Conservation (phyloP, 2,113 vertebrate species). For the Alligator sinensis region DNA sequence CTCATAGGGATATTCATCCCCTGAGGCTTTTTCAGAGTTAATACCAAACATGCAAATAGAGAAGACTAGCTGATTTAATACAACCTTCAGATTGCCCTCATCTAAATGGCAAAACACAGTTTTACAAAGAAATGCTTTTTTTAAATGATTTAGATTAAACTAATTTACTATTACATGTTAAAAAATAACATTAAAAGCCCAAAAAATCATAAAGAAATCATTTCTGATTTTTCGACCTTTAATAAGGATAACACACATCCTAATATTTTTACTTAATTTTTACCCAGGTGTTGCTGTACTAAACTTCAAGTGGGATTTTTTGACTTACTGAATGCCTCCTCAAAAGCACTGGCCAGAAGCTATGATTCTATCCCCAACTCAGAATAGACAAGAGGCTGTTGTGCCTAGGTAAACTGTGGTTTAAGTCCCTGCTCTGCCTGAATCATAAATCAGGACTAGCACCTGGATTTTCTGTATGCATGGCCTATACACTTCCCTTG, state of each 20-base stretch:
- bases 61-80: neutral
- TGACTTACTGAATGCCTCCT: neutral
- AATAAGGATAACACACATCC: neutral
- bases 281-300: neutral
- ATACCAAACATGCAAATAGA: neutral
- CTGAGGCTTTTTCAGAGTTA: neutral
- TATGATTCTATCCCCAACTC: neutral
- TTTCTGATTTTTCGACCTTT: neutral
- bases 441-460: neutral
- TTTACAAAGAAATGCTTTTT: neutral
- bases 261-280: neutral
- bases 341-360: neutral
- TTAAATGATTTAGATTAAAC: neutral
- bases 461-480: neutral
- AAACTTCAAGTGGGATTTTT: neutral
- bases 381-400: neutral
- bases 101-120: neutral
- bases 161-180: neutral
- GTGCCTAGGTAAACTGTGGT: neutral
- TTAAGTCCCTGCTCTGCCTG: neutral
- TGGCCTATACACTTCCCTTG: too few relatives aligned
- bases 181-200: neutral
- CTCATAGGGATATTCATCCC: neutral
- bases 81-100: neutral
- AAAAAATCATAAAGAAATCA: neutral